A percentile compares a stretch with the other conserved stretches of the same genome.
Evolutionary conservation across 2,888 invertebrate species (phyloP).

Genomic region (Tetramorium bicarinatum): DNA sequence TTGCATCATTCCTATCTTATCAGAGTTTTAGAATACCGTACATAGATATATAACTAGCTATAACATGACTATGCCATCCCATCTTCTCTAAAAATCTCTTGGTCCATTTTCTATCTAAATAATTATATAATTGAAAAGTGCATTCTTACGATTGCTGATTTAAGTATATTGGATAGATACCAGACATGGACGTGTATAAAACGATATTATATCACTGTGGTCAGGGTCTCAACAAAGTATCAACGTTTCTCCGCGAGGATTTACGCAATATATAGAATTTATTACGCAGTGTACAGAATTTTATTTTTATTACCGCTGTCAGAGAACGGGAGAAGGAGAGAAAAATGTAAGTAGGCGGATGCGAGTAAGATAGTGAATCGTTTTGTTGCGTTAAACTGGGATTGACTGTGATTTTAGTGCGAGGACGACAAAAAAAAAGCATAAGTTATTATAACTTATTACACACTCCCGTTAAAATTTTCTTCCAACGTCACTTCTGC

Average conservation of each 20-base stretch:
- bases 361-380: not conserved
- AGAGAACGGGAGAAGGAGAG: not conserved
- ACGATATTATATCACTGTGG: slow-evolving; percentile 32
- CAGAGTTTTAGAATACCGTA: slow-evolving; percentile 39
- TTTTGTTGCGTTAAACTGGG: slow-evolving; percentile 37
- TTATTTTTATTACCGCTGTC: slow-evolving; percentile 53
- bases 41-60: slow-evolving; percentile 18
- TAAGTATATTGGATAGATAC: slow-evolving; percentile 30
- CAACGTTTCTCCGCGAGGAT: slow-evolving; percentile 26
- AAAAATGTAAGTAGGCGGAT: slow-evolving; percentile 3
- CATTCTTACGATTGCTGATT: slow-evolving; percentile 41
- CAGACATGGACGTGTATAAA: slow-evolving; percentile 18
- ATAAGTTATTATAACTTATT: slow-evolving; percentile 39
- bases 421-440: slow-evolving; percentile 2
- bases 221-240: slow-evolving; percentile 50
- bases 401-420: slow-evolving; percentile 47
- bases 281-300: slow-evolving; percentile 43
- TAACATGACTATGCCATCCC: slow-evolving; percentile 35
- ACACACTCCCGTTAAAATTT: slow-evolving; percentile 32
- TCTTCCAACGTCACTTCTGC: slow-evolving; percentile 27
- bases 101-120: slow-evolving; percentile 45
- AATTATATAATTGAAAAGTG: slow-evolving; percentile 41
- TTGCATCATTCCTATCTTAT: slow-evolving; percentile 80
- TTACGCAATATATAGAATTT: slow-evolving; percentile 8
- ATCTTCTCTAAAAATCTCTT: slow-evolving; percentile 13